Evolutionary conservation across 2,113 vertebrate species (phyloP), one percentile per base, ranked within the genome.

Genomic region (Probosciger aterrimus): DNA sequence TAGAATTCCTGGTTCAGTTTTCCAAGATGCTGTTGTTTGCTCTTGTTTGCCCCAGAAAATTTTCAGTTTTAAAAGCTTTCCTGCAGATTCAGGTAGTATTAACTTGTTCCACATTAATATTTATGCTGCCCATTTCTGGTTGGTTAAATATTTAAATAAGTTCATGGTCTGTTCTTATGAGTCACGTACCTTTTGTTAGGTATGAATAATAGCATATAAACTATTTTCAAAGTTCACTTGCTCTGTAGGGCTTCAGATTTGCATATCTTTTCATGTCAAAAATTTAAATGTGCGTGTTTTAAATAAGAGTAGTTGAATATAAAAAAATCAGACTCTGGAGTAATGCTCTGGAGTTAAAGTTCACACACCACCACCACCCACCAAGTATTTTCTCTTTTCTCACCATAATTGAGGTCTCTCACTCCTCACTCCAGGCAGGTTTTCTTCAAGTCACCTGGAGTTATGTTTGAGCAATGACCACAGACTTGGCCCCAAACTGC

Each of bases 141-240:
- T 79, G 43, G 15, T 86, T 91, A 49, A 96, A 79, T 81, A 87
- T 84, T 96, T 96, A 68, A 87, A 20, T 69, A 52, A 74, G 53
- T 97, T 94, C 68, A 75, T 55, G 11, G 27, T 68, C 46, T 93
- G 11, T 64, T 71, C 53, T 86, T 89, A n/a, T 24, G 39, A 88
- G 55, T 83, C 75, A 62, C 37, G 10, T 86, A 22, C 50, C 62
- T 77, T 93, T 86, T 90, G 35, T 74, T 86, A 55, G 46, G 25
- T 74, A 41, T 69, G 69, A 93, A 62, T 77, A 94, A 53, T 71
- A 57, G 37, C 39, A 64, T 81, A 30, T 49, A 37, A 95, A 75
- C 47, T 85, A 18, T 57, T 93, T 82, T n/a, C 7, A 27, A 60
- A 68, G 55, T 82, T 95, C 79, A 53, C 39, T 86, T 70, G 12